A percentile compares a stretch with the other conserved stretches of the same genome.
These are phyloP conservation scores for Listronotus oregonensis DNA, from an alignment of 1,140 invertebrate species.

Conservation along the genomic window DNA sequence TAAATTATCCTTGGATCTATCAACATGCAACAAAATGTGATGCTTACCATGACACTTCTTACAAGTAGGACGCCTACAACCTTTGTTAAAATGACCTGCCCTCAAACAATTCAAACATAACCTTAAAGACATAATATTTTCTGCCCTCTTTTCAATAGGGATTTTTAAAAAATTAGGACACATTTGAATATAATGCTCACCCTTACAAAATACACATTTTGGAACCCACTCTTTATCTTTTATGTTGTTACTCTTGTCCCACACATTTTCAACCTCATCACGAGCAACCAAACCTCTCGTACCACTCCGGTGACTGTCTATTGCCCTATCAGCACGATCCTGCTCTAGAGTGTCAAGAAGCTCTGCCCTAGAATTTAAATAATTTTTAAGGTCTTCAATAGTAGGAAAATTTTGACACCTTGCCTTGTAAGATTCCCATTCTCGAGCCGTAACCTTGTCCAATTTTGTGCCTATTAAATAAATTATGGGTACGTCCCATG, in stretches of 20 bases:
- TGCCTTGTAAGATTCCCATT: slow-evolving; percentile 34
- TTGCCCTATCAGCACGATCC: slow-evolving; percentile 1
- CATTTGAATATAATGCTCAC: slow-evolving; percentile 9
- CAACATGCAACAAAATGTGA: slow-evolving; percentile 9
- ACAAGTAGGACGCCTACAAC: neutral
- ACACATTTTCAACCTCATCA: neutral
- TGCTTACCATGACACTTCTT: slow-evolving; percentile 9
- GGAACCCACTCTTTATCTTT: neutral
- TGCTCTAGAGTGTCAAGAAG: slow-evolving; percentile 14
- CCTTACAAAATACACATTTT: slow-evolving; percentile 11
- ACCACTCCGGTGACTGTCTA: neutral
- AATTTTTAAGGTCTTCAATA: slow-evolving; percentile 10
- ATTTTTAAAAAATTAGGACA: slow-evolving; percentile 12
- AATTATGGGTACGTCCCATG: slow-evolving; percentile 40
- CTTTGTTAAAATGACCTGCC: slow-evolving; percentile 10
- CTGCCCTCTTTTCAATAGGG: neutral
- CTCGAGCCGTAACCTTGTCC: slow-evolving; percentile 28
- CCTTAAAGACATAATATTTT: slow-evolving; percentile 6
- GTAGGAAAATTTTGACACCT: neutral
- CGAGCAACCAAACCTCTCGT: neutral
- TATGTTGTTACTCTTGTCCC: neutral
- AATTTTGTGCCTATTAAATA: slow-evolving; percentile 36
- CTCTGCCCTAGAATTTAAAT: slow-evolving; percentile 13
- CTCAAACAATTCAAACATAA: slow-evolving; percentile 17
- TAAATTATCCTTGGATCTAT: neutral